Evolutionary conservation across 2,888 invertebrate species (phyloP).

Genomic region (Eulithis prunata): DNA sequence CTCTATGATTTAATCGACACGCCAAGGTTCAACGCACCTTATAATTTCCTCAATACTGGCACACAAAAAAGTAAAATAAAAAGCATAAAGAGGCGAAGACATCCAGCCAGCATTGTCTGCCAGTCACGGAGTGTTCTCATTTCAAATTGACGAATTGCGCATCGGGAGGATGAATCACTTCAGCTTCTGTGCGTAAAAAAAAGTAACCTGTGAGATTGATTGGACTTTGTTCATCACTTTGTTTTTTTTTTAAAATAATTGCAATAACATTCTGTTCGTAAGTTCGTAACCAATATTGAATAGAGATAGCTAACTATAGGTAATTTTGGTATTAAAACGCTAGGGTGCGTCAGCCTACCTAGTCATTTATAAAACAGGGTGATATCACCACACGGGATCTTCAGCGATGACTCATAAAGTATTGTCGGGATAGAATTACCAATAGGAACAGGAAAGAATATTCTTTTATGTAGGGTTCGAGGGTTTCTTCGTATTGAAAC

Average conservation of each 20-base stretch:
- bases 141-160: constrained; percentile 43
- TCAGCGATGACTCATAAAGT: too few species aligned
- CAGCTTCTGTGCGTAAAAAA: constrained; percentile 7
- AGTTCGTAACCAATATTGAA: too few species aligned
- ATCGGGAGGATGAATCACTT: constrained; percentile 41
- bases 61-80: constrained; percentile 54
- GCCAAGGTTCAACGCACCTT: constrained; percentile 39
- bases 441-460: too few species aligned
- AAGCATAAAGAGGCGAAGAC: constrained; percentile 47
- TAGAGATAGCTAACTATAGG: too few species aligned
- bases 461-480: too few species aligned
- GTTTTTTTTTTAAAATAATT: background rate
- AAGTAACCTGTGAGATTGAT: constrained; percentile 5
- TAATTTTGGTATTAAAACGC: too few species aligned
- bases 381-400: too few species aligned
- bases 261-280: too few species aligned
- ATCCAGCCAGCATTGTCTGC: constrained; percentile 47
- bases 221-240: constrained; percentile 11
- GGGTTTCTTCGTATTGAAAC: too few species aligned
- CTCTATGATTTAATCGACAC: constrained; percentile 32
- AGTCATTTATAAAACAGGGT: too few species aligned
- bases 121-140: constrained; percentile 48
- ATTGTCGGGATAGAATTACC: too few species aligned
- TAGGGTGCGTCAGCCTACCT: too few species aligned
- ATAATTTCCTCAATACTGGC: constrained; percentile 56